Evolutionary conservation across 1,140 invertebrate genomes (phyloP).

Genomic region (Lethrus apterus): DNA sequence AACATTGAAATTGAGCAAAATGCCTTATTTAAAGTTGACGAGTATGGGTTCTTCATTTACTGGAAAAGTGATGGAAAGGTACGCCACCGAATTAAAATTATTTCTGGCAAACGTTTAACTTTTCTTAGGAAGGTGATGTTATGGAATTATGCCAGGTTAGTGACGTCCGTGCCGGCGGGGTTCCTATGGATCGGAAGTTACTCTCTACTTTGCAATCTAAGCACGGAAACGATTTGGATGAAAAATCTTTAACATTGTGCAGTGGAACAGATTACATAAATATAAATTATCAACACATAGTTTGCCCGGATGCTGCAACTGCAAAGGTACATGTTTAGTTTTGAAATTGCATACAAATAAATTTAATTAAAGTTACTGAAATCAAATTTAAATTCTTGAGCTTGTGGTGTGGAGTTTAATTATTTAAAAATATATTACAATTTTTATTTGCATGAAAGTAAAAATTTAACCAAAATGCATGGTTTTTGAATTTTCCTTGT

Average conservation of each 20-base stretch:
- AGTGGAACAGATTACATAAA: conserved; percentile 99
- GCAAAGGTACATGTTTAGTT: conserved; percentile 66
- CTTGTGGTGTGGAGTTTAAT: neutral
- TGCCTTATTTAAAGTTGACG: conserved; percentile 92
- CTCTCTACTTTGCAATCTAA: conserved; percentile 69
- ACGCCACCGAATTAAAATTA: too few species aligned
- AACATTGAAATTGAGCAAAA: conserved; percentile 80
- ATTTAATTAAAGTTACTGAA: neutral
- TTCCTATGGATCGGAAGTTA: conserved; percentile 85
- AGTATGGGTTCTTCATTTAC: conserved; percentile 98
- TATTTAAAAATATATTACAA: too few species aligned
- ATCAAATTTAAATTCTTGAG: neutral
- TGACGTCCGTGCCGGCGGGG: conserved; percentile 83
- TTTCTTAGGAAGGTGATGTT: conserved; percentile 87
- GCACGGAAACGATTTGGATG: conserved; percentile 76
- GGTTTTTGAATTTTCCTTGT: too few species aligned
- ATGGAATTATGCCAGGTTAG: conserved; percentile 96
- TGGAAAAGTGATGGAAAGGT: conserved; percentile 97
- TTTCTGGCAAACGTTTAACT: conserved; percentile 26
- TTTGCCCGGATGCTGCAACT: conserved; percentile 84
- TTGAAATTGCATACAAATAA: conserved; percentile 1
- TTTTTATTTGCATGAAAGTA: conserved; percentile 10
- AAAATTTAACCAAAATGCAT: too few species aligned
- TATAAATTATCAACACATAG: conserved; percentile 95
- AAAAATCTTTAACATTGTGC: conserved; percentile 95